Conservation (phyloP, 2,888 invertebrate species). For the Sphecodes monilicornis region DNA sequence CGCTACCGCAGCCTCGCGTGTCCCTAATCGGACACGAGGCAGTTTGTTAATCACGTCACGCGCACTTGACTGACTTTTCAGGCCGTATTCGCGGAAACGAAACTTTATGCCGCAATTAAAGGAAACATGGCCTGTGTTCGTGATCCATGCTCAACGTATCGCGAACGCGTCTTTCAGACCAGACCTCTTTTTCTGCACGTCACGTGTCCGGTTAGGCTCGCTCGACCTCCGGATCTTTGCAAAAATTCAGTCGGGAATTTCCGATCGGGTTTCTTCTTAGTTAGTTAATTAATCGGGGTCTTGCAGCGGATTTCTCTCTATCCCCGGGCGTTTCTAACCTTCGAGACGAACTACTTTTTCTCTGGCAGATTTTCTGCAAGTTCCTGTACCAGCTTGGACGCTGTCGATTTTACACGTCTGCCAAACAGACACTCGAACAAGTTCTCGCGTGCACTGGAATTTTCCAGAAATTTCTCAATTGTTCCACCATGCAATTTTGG, state of each 20-base stretch:
- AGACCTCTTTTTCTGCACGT: background rate
- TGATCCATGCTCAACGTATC: background rate
- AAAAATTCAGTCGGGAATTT: background rate
- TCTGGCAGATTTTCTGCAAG: too few species aligned
- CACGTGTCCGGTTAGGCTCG: background rate
- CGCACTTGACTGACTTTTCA: slow-evolving; percentile 25
- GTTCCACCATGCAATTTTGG: too few species aligned
- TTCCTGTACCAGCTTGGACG: too few species aligned
- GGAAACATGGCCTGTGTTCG: background rate
- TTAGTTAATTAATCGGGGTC: background rate
- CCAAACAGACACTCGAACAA: too few species aligned
- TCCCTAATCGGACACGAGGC: slow-evolving; percentile 13
- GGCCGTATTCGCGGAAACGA: background rate
- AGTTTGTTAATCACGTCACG: slow-evolving; percentile 30
- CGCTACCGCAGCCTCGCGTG: slow-evolving; percentile 18
- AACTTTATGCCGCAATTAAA: slow-evolving; percentile 19
- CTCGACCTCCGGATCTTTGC: background rate
- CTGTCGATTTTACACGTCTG: too few species aligned
- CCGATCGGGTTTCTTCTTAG: background rate
- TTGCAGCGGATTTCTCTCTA: background rate
- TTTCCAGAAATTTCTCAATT: too few species aligned
- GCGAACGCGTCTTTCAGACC: background rate
- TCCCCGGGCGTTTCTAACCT: background rate
- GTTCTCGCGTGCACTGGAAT: too few species aligned
- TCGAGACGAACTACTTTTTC: too few species aligned